Evolutionary conservation across 2,113 vertebrate genomes (phyloP), one percentile per base, ranked within the genome.

Genomic region (Lampris incognitus): DNA sequence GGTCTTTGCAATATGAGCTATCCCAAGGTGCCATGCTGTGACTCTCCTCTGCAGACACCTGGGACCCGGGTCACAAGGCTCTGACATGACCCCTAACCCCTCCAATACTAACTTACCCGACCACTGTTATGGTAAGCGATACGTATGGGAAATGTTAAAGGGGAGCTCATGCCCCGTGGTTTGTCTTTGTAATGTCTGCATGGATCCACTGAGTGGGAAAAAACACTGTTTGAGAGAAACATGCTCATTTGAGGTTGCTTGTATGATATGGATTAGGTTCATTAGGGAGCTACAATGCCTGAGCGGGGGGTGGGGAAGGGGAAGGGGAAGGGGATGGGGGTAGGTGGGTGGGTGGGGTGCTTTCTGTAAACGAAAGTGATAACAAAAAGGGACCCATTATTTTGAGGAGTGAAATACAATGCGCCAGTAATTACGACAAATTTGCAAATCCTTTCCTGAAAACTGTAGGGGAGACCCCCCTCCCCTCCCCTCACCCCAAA

Each of bases 91-190:
- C 91, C 61, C 66, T 87, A 59, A 89, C 87, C 87, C 68, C 77
- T 66, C 42, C 52, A 24, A 42, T 73, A 60, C 79, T 82, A 67
- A 78, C 75, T 69, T 81, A 65, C 66, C 71, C 48, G 58, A 40
- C 61, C 74, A 52, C 6, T 77, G 85, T 90, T 86, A 69, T 76
- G 88, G 73, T 87, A 92, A 80, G 40, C 5, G 86, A 92, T 91
- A 90, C 44, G 66, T 91, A 85, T 89, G 89, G 88, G 90, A 91
- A 91, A 90, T 88, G 85, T 90, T 84, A 85, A 88, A 24, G 48
- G 63, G 58, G 55, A 13, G 54, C 51, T 75, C 40, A 1, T 11
- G 55, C 67, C 81, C 81, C 80, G 78, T 77, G 79, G 69, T 54
- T 74, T 77, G 74, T 61, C 60, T 74, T 84, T 62, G 46, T 78